Conservation (phyloP, 2,113 vertebrate species). For the Sitta europaea region DNA sequence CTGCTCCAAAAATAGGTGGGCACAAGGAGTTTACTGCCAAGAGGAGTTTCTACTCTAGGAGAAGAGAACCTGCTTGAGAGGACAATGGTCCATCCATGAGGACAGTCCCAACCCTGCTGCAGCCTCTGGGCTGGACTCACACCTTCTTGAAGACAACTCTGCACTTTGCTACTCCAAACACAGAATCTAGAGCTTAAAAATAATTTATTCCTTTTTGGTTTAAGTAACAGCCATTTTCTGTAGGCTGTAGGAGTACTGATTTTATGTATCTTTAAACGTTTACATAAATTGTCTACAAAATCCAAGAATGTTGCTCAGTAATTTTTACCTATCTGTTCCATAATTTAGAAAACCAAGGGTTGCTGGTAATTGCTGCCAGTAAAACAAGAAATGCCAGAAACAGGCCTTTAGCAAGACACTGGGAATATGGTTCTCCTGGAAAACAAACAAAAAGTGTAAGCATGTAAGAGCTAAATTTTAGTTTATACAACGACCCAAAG, state of each 20-base stretch:
- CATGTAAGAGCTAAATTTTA: not conserved
- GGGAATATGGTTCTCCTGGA: slow-evolving; percentile 84
- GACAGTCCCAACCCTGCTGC: rapidly evolving
- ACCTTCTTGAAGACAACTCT: not conserved
- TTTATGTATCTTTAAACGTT: not conserved
- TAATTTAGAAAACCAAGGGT: slow-evolving; percentile 76
- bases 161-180: not conserved
- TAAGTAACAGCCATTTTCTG: not conserved
- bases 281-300: not conserved
- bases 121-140: not conserved
- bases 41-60: not conserved
- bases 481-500: not conserved
- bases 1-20: not conserved
- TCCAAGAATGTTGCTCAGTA: not conserved
- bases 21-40: rapidly evolving
- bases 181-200: not conserved
- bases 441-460: not conserved
- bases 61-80: not conserved
- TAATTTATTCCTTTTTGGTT: not conserved
- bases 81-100: not conserved
- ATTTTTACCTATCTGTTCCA: slow-evolving; percentile 28
- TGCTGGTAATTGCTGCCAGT: slow-evolving; percentile 71
- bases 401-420: slow-evolving; percentile 84
- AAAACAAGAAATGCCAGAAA: slow-evolving; percentile 77
- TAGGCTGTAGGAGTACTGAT: not conserved